phyloP scores from a whole-genome alignment of 2,888 invertebrate species.

The Ochropacha duplaris region DNA sequence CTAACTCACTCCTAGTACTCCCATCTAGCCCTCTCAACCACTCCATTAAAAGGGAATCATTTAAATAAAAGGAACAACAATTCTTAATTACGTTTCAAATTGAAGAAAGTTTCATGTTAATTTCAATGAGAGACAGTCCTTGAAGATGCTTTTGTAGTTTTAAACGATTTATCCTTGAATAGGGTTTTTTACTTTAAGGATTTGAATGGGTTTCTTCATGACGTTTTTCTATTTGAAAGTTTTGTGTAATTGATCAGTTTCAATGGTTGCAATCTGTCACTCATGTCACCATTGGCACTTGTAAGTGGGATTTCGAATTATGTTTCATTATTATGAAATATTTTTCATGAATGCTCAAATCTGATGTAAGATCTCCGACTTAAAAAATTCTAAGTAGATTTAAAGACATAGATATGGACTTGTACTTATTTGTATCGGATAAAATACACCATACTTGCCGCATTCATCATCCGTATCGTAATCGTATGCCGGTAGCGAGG shows the following conservation, averaged over 20 bases:
- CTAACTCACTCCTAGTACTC: slow-evolving; percentile 46
- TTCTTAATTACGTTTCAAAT: slow-evolving; percentile 65
- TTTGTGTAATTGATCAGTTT: background rate
- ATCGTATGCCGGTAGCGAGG: slow-evolving; percentile 7
- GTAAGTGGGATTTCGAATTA: too few relatives aligned
- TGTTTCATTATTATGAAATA: too few relatives aligned
- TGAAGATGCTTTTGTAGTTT: slow-evolving; percentile 26
- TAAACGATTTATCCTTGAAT: background rate
- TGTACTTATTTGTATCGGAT: slow-evolving; percentile 4
- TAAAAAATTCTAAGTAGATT: too few relatives aligned
- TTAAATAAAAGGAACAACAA: slow-evolving; percentile 65
- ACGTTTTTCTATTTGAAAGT: background rate
- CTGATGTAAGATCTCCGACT: too few relatives aligned
- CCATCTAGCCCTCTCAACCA: slow-evolving; percentile 46
- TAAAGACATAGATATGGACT: too few relatives aligned
- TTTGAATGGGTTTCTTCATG: background rate
- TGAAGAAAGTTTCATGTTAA: slow-evolving; percentile 47
- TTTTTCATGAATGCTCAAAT: too few relatives aligned
- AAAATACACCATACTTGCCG: slow-evolving; percentile 15
- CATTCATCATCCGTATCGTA: slow-evolving; percentile 3
- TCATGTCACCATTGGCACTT: too few relatives aligned
- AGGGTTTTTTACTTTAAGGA: background rate
- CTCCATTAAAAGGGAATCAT: slow-evolving; percentile 63
- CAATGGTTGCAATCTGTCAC: too few relatives aligned
- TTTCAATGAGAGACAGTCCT: slow-evolving; percentile 45